Evolutionary conservation across 2,888 invertebrate genomes (phyloP), one percentile per base, ranked within the genome.

Genomic region (Ichneumon xanthorius): DNA sequence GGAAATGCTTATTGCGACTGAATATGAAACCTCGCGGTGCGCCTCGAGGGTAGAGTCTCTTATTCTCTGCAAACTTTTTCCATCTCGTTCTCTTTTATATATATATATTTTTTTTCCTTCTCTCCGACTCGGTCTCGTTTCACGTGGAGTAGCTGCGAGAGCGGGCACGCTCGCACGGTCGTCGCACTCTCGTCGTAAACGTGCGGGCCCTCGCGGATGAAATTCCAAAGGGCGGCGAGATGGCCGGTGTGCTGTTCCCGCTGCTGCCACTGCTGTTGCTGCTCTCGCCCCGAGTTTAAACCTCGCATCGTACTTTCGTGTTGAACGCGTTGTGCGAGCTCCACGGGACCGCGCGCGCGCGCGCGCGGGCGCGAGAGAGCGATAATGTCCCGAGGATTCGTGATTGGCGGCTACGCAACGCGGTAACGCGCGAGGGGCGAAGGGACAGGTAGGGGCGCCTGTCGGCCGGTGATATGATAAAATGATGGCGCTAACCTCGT

Each of bases 381-480:
- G 84, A 87, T 86, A 85, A 85, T 83, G 67, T 70, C 61, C 30
- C 70, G 87, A 84, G 86, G 78, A 82, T 87, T 86, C 85, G 85
- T 86, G 85, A 86, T 73, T 88, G 87, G 70, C 61, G 61, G 79
- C 70, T 72, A 26, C 55, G 65, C 72, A 58, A 71, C 61, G 71
- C 73, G 40, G 80, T 76, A 65, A 68, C 65, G 65, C 68, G 45
- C 78, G 48, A 61, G 87, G 65, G 68, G 84, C 30, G 75, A 71
- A 22, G 77, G 67, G 78, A 84, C 87, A 87, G 89, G 89, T 88
- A 87, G 85, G 80, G 87, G 87, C 84, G 87, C 80, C 87, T 86
- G 88, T 88, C 88, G 87, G 86, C 84, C 84, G 82, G 82, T 88
- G 90, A 89, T 89, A 89, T 90, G 91, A 91, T 89, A 89, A 90